These are phyloP conservation scores for Calyptommatus sinebrachiatus DNA, from an alignment of 2,113 vertebrate species.

Conservation along the genomic window DNA sequence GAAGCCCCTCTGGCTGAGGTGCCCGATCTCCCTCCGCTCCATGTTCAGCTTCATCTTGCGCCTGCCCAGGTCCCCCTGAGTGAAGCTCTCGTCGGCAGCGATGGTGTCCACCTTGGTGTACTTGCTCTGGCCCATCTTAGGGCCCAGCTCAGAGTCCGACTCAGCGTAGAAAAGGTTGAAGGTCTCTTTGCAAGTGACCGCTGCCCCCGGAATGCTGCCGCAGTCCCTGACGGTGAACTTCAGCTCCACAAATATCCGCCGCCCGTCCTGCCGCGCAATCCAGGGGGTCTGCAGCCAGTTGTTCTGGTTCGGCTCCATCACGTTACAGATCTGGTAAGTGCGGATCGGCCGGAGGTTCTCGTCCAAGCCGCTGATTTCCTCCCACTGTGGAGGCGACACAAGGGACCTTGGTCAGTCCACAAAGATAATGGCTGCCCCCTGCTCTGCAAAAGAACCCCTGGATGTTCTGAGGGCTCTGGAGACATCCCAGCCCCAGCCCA, in stretches of 20 bases:
- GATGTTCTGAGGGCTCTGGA: too few species aligned
- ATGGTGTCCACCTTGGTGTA: constrained; percentile 95
- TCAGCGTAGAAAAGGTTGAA: constrained; percentile 94
- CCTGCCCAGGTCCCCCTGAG: constrained; percentile 92
- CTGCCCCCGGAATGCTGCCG: constrained; percentile 94
- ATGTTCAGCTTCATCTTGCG: constrained; percentile 98
- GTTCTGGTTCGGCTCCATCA: constrained; percentile 95
- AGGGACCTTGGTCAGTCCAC: not conserved
- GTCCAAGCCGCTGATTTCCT: constrained; percentile 95
- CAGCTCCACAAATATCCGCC: constrained; percentile 95
- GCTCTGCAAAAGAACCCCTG: not conserved
- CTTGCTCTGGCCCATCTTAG: constrained; percentile 71
- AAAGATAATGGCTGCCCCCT: not conserved
- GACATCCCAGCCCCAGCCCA: too few species aligned
- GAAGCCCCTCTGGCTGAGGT: constrained; percentile 89
- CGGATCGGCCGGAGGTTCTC: constrained; percentile 91
- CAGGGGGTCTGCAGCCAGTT: constrained; percentile 97
- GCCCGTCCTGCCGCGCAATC: constrained; percentile 84
- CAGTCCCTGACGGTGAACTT: constrained; percentile 96
- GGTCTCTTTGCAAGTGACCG: constrained; percentile 94
- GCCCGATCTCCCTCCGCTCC: constrained; percentile 92
- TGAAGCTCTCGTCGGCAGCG: constrained; percentile 95
- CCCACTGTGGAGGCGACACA: constrained; percentile 81
- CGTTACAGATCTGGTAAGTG: constrained; percentile 96
- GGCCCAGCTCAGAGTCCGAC: constrained; percentile 82